Conservation (phyloP, 2,113 vertebrate species). For the Brienomyrus brachyistius region DNA sequence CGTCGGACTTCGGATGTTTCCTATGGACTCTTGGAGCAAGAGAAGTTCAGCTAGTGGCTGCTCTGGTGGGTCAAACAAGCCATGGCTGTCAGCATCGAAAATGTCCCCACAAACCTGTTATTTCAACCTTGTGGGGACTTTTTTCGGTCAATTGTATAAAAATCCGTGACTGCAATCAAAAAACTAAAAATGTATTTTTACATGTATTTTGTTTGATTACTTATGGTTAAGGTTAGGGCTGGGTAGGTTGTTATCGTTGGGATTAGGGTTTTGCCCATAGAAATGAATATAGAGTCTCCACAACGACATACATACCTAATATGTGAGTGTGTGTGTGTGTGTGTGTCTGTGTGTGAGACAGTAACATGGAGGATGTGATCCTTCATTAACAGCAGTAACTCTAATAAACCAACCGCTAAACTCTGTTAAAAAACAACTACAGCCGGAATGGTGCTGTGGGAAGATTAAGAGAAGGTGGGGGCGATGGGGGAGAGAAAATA, state of each 20-base stretch:
- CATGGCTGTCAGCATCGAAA: not conserved
- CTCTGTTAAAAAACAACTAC: conserved; percentile 1
- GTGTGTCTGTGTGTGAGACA: not conserved
- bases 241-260: not conserved
- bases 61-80: not conserved
- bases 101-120: not conserved
- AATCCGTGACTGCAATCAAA: not conserved
- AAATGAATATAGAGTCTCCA: not conserved
- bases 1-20: conserved; percentile 39
- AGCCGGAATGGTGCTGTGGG: not conserved
- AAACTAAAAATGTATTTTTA: not conserved
- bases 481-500: conserved; percentile 50
- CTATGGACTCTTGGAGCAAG: conserved; percentile 20
- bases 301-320: not conserved
- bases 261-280: not conserved
- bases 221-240: not conserved
- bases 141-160: not conserved
- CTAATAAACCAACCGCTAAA: not conserved
- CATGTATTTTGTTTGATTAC: not conserved
- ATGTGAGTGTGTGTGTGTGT: not conserved
- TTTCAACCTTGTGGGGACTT: not conserved
- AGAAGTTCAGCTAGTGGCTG: not conserved
- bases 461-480: not conserved
- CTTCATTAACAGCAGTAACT: conserved; percentile 11
- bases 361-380: not conserved